Base-by-base conservation (phyloP, 2,113 vertebrate species). In the Otis tarda region DNA sequence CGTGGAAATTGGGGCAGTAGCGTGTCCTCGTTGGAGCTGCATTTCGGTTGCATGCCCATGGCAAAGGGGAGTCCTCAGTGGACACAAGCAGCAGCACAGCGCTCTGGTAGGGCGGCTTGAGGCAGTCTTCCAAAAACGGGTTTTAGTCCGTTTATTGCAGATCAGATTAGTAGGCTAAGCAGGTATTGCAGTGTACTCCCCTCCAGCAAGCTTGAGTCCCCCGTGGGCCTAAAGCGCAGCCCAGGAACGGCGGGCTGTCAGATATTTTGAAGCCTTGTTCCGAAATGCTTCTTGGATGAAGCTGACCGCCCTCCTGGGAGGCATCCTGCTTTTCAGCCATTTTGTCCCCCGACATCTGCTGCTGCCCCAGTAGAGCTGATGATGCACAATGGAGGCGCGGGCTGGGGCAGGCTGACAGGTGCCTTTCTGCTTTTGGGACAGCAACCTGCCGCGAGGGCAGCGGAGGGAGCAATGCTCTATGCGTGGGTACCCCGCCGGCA, bases 341-440 rank as follows among this genome's bases (percentile, higher is more conserved):
- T 30, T 49, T 39, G 23, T 78, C 14, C 33, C 47, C 28, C 4
- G 17, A 3, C 21, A 14, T 35, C n/a, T 56, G 28, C 76, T 60
- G 57, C 76, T 76, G 35, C 11, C 35, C 27, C 2, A 0, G 53
- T 12, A 18, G 78, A 83, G 45, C 60, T 31, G 47, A 28, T 1
- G 5, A 52, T 73, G 24, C 1, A 0, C 0, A 3, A 23, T 45
- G 63, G 25, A 64, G 57, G 39, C 0, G 4, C 1, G 18, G 35
- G 61, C 52, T 1, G 1, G 41, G 52, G 24, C 73, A 27, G 33
- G 56, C 74, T 90, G 69, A 41, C 64, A 53, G 56, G 23, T 50
- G 39, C 59, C 21, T 13, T 43, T 64, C 35, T 60, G 50, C 33
- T 84, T 19, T 30, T 0, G 4, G 39, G 35, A 30, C 37, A 57